Evolutionary conservation across 92 coral and sea anemone genomes (phyloP).

Genomic region (Zoanthus sansibaricus): DNA sequence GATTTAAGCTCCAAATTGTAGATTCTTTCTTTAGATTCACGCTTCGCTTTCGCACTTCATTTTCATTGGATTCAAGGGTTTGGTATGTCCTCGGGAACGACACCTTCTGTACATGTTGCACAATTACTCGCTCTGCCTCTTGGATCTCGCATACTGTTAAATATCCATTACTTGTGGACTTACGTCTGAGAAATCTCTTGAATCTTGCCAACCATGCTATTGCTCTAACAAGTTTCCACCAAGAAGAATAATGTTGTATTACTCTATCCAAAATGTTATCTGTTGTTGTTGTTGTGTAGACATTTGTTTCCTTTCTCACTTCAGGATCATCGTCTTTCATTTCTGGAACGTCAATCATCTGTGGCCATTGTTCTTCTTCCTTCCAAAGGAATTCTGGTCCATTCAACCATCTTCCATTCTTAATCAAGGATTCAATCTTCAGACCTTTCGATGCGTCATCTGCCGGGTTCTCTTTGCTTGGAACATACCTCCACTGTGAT

Average conservation of each 20-base stretch:
- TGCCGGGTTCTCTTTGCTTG: conserved; percentile 64
- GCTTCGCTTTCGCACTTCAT: conserved; percentile 7
- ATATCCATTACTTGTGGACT: neutral
- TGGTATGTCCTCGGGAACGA: conserved; percentile 12
- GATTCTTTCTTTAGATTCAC: conserved; percentile 17
- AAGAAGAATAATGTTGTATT: neutral
- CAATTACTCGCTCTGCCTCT: conserved; percentile 20
- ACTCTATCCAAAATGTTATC: neutral
- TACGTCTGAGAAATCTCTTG: conserved; percentile 1
- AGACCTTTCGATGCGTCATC: conserved; percentile 67
- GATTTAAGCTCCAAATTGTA: conserved; percentile 13
- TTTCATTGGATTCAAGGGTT: neutral
- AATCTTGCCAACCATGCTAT: conserved; percentile 3
- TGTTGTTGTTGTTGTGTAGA: neutral
- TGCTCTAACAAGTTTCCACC: conserved; percentile 14
- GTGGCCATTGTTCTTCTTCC: conserved; percentile 62
- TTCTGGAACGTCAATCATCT: conserved; percentile 34
- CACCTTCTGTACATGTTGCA: conserved; percentile 11
- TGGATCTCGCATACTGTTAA: conserved; percentile 19
- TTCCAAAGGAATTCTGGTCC: conserved; percentile 66
- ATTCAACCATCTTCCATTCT: conserved; percentile 59
- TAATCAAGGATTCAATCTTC: conserved; percentile 52
- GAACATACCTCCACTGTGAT: conserved; percentile 56
- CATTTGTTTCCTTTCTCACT: conserved; percentile 61
- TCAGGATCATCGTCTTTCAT: conserved; percentile 61